phyloP scores from a whole-genome alignment of 2,113 vertebrate genomes.

The Heteronetta atricapilla region DNA sequence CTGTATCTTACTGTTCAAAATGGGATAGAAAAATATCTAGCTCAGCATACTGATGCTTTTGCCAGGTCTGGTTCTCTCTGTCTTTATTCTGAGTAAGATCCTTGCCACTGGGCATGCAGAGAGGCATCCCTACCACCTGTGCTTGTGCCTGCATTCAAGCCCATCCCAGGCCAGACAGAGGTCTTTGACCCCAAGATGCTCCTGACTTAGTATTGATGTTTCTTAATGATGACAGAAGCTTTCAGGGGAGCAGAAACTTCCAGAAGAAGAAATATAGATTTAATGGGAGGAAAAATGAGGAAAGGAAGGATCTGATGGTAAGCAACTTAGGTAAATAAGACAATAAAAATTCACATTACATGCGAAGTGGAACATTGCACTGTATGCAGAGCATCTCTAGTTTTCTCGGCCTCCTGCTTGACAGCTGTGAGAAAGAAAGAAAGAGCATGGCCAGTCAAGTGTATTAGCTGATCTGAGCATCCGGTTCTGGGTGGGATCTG shows the following conservation, averaged over 20 bases:
- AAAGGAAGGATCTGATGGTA: not conserved
- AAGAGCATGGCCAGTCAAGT: not conserved
- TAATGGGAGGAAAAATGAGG: not conserved
- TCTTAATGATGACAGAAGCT: not conserved
- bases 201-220: not conserved
- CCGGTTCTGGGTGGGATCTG: not conserved
- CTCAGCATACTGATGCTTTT: not conserved
- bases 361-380: not conserved
- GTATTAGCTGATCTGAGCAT: not conserved
- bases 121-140: not conserved
- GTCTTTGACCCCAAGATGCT: not conserved
- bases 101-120: not conserved
- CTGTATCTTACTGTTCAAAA: not conserved
- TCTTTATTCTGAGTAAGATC: not conserved
- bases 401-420: not conserved
- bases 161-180: too few species aligned
- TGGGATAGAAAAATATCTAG: not conserved
- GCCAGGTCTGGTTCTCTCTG: not conserved
- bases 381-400: not conserved
- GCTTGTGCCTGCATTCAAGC: not conserved
- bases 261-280: not conserved
- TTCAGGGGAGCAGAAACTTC: not conserved
- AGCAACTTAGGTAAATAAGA: not conserved
- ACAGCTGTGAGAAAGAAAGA: not conserved
- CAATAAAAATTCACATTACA: not conserved